Evolutionary conservation across 2,888 invertebrate genomes (phyloP).

Genomic region (Tholera decimalis): DNA sequence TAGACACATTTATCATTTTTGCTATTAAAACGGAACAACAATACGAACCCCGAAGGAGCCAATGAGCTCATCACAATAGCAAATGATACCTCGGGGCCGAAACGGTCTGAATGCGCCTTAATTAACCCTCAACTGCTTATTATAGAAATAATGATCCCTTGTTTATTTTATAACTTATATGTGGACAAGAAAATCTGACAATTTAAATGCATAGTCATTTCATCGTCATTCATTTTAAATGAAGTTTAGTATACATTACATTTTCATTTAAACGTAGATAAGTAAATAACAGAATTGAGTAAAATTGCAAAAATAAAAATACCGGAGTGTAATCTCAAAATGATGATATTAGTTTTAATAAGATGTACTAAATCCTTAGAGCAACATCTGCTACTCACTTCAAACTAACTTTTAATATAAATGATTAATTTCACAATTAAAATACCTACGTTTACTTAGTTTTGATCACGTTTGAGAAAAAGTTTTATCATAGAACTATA

Average conservation of each 20-base stretch:
- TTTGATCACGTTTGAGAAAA: conserved; percentile 1
- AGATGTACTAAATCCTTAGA: conserved; percentile 41
- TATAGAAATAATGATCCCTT: conserved; percentile 82
- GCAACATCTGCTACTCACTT: conserved; percentile 51
- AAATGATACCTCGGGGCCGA: conserved; percentile 89
- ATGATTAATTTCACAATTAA: conserved; percentile 44
- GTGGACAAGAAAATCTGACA: conserved; percentile 58
- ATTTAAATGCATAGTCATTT: conserved; percentile 61
- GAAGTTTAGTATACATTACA: background rate
- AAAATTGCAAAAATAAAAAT: conserved; percentile 7
- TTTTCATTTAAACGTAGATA: conserved; percentile 20
- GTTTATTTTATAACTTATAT: conserved; percentile 72
- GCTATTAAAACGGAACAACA: conserved; percentile 88
- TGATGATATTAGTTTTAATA: conserved; percentile 42
- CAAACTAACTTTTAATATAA: conserved; percentile 45
- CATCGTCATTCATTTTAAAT: conserved; percentile 41
- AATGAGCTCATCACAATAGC: conserved; percentile 88
- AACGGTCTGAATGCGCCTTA: conserved; percentile 86
- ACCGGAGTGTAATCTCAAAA: conserved; percentile 23
- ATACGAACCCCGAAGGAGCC: conserved; percentile 88
- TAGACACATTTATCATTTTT: conserved; percentile 90
- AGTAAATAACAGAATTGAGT: background rate
- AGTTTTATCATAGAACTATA: background rate
- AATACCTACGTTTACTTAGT: background rate
- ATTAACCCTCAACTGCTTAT: conserved; percentile 88